Conservation (phyloP, 2,888 invertebrate genomes). For the Alloscopus bannaensis region DNA sequence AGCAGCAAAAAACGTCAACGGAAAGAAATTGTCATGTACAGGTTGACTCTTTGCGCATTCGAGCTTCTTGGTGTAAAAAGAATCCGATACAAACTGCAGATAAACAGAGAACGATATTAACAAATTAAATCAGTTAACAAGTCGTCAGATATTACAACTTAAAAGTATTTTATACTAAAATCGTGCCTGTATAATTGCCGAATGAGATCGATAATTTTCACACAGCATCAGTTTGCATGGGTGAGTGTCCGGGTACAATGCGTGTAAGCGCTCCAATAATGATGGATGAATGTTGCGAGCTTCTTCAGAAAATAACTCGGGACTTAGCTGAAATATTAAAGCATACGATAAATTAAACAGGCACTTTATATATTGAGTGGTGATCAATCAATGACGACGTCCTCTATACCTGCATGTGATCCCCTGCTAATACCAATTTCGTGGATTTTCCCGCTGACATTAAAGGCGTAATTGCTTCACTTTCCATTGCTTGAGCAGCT, state of each 20-base stretch:
- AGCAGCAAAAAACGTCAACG: slow-evolving; percentile 86
- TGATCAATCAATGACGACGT: no score
- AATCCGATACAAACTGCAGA: slow-evolving; percentile 83
- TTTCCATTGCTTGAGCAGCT: slow-evolving; percentile 91
- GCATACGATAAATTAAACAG: background rate
- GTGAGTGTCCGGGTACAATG: slow-evolving; percentile 84
- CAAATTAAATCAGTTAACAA: slow-evolving; percentile 19
- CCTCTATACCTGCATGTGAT: slow-evolving; percentile 83
- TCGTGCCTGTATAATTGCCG: slow-evolving; percentile 83
- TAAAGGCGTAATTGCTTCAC: slow-evolving; percentile 88
- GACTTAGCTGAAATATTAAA: slow-evolving; percentile 79
- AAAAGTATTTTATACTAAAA: background rate
- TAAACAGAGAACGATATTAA: no score
- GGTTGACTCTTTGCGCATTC: slow-evolving; percentile 85
- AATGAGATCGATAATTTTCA: slow-evolving; percentile 89
- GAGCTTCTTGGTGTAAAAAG: slow-evolving; percentile 87
- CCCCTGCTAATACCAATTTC: slow-evolving; percentile 87
- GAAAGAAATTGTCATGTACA: slow-evolving; percentile 80
- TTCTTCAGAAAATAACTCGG: slow-evolving; percentile 81
- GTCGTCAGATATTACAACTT: background rate
- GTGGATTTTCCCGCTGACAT: slow-evolving; percentile 84
- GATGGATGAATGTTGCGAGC: slow-evolving; percentile 80
- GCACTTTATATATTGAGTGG: no score
- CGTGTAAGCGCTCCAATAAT: slow-evolving; percentile 85
- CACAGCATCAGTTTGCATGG: slow-evolving; percentile 87